Percentiles rank a stretch among this genome's conserved stretches.
Conservation (phyloP, 2,797 vertebrate genomes). For the Epinephelus coioides region DNA sequence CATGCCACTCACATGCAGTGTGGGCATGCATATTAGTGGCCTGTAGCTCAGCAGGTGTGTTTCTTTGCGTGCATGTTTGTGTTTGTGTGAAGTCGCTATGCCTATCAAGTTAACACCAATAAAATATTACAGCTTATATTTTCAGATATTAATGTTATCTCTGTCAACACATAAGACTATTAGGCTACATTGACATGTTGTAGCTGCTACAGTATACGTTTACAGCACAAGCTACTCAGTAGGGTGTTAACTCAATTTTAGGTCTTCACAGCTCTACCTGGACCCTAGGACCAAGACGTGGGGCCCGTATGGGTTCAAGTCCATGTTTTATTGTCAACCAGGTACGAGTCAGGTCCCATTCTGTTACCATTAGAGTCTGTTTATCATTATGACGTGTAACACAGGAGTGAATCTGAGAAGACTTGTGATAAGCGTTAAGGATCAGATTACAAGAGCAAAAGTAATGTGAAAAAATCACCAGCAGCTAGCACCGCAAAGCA, state of each 20-base stretch:
- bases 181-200: neutral
- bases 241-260: neutral
- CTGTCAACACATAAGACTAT: slow-evolving; percentile 11
- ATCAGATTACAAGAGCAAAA: no score
- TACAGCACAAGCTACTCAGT: neutral
- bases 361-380: no score
- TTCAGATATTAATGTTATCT: neutral
- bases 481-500: no score
- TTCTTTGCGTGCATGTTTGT: neutral
- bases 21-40: slow-evolving; percentile 5
- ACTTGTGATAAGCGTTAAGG: no score
- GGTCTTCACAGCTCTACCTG: no score
- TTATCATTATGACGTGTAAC: no score
- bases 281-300: no score
- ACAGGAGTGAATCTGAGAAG: no score
- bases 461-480: no score
- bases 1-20: slow-evolving; percentile 25
- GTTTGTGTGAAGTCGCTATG: neutral
- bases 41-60: slow-evolving; percentile 26
- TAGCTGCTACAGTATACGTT: neutral
- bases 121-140: slow-evolving; percentile 4
- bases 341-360: no score
- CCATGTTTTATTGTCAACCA: no score
- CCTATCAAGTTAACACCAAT: neutral
- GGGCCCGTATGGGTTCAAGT: no score